Evolutionary conservation across 1,140 invertebrate genomes (phyloP), one percentile per base, ranked within the genome.

Genomic region (Drosophila nebulosa): DNA sequence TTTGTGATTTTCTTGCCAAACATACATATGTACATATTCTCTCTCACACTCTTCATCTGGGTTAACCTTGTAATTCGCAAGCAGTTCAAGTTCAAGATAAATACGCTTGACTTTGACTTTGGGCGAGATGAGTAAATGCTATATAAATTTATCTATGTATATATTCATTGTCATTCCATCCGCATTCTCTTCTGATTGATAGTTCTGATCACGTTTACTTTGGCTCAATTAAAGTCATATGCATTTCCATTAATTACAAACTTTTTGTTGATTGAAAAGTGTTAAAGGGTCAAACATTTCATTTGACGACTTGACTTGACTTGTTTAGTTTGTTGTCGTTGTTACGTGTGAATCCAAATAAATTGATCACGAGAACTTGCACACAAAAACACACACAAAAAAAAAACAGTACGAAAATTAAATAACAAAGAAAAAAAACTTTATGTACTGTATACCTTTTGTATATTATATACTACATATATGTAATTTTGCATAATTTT

Each of bases 201-300:
- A 32, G 1, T 32, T 32, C 10, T 30, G 30, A 32, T 32, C 30
- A 32, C 30, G 30, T 32, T 12, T 32, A n/a, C n/a, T n/a, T n/a
- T n/a, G n/a, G n/a, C 10, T 32, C 30, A 32, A 4, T 32, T 32
- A 12, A 32, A 32, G 10, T 32, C 30, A 32, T 32, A 32, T 12
- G 10, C 30, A 32, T 12, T 32, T 32, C 2, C 12, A 32, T 32
- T 32, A 10, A 12, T 32, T 32, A 12, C 7, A n/a, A 21, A 46
- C 2, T 46, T 46, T 46, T 74, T 64, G 39, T 58, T 36, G 16
- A 60, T 69, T 69, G 68, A 69, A 61, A 55, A 71, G 61, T 67
- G 18, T 26, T 16, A 71, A 69, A 59, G 12, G 32, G 21, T 53
- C 57, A 46, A 64, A 22, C 21, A 6, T 12, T 61, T 60, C 61